Base-by-base conservation (phyloP, 2,113 vertebrate genomes). In the Cyprinodon variegatus region DNA sequence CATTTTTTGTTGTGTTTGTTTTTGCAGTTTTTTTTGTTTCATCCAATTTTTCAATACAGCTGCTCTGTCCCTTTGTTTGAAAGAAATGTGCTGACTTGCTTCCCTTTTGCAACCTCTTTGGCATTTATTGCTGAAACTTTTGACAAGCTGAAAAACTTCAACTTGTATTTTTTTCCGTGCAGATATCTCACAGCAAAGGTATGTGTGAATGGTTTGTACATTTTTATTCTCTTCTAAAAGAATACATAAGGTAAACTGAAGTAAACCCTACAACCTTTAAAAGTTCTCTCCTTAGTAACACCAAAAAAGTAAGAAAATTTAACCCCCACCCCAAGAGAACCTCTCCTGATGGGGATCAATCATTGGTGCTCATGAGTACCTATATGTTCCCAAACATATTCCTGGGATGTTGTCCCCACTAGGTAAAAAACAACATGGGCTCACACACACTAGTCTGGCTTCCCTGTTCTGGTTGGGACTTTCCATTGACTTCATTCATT, bases 1-100 rank as follows among this genome's bases (percentile, higher is more conserved):
- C 60, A 77, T 84, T 53, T 82, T 40, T 71, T 76, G 38, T 74
- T 29, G 29, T 29, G 29, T 65, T 14, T 57, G 29, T n/a, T 60
- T 81, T 82, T 82, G 62, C 68, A 77, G 78, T 86, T 86, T 67
- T 22, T 3, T 15, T 78, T 57, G 67, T 62, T 43, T n/a, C 9
- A 11, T 48, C 36, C 36, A 57, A n/a, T 29, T 65, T 41, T 59
- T 48, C 71, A 29, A 29, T 61, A n/a, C 14, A 0, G 68, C 61
- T 43, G 62, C 53, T 59, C 4, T 40, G 13, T 61, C 39, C 4
- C 13, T 4, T 41, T 20, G 7, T 22, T 29, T 14, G 11, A 37
- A 59, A 39, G 12, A 70, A 68, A 82, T 71, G 22, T 83, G 68
- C 80, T 86, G 83, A 88, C 73, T 71, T 67, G 62, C 67, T 79